phyloP scores from a whole-genome alignment of 2,888 invertebrate species.

The Crematogaster levior region DNA sequence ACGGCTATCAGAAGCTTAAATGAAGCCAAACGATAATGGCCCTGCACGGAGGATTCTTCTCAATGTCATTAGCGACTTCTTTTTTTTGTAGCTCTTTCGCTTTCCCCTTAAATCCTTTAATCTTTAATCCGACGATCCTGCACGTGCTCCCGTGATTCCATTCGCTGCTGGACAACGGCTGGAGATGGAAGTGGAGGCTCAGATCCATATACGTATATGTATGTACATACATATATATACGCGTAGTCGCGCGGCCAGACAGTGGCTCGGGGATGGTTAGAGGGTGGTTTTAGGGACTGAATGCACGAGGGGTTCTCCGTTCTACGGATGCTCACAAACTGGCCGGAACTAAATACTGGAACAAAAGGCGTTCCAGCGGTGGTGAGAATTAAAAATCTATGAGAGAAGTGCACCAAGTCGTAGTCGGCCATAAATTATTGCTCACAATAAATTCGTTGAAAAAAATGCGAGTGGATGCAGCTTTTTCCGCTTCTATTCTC shows the following conservation, averaged over 20 bases:
- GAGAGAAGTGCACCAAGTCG: slow-evolving; percentile 8
- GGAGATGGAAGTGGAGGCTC: not conserved
- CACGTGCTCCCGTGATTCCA: slow-evolving; percentile 63
- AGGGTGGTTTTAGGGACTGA: slow-evolving; percentile 72
- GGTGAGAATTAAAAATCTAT: slow-evolving; percentile 75
- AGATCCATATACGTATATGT: slow-evolving; percentile 8
- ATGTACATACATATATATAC: slow-evolving; percentile 1
- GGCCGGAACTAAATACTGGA: slow-evolving; percentile 78
- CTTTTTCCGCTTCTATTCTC: not conserved
- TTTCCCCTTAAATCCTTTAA: slow-evolving; percentile 67
- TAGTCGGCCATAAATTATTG: slow-evolving; percentile 35
- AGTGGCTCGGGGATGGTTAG: slow-evolving; percentile 62
- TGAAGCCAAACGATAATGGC: slow-evolving; percentile 55
- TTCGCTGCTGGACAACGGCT: slow-evolving; percentile 54
- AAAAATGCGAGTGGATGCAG: not conserved
- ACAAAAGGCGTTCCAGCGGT: slow-evolving; percentile 70
- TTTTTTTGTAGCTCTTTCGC: slow-evolving; percentile 51
- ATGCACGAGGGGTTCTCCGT: slow-evolving; percentile 72
- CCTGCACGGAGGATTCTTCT: slow-evolving; percentile 51
- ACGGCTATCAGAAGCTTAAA: slow-evolving; percentile 19
- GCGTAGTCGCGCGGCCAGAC: slow-evolving; percentile 56
- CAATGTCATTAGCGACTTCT: slow-evolving; percentile 57
- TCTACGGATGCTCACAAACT: slow-evolving; percentile 77
- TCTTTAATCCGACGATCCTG: slow-evolving; percentile 71
- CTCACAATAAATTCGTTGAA: slow-evolving; percentile 32